A percentile compares a stretch with the other conserved stretches of the same genome.
These are phyloP conservation scores for Drosophila seguyi DNA, from an alignment of 1,140 invertebrate species.

Conservation along the genomic window DNA sequence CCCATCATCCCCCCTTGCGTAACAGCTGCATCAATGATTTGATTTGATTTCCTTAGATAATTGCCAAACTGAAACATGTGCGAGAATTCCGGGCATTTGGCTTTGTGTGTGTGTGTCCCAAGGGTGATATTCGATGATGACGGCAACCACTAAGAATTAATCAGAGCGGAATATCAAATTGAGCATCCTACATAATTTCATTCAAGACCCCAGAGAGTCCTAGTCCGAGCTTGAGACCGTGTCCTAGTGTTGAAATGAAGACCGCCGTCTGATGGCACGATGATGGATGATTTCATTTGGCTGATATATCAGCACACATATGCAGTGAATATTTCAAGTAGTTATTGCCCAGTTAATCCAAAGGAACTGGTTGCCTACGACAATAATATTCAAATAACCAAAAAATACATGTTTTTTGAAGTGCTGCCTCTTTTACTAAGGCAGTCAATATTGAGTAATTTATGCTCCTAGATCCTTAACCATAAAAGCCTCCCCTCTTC, in stretches of 20 bases:
- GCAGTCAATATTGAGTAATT: neutral
- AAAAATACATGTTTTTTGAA: neutral
- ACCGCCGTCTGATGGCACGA: conserved; percentile 20
- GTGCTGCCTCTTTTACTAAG: neutral
- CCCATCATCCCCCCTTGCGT: conserved; percentile 17
- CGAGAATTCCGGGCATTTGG: conserved; percentile 44
- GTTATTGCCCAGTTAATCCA: conserved; percentile 1
- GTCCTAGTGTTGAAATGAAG: conserved; percentile 45
- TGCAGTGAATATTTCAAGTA: conserved; percentile 6
- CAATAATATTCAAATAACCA: neutral
- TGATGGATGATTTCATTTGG: conserved; percentile 35
- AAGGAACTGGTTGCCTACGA: neutral
- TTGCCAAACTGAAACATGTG: conserved; percentile 66
- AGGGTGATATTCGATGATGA: conserved; percentile 50
- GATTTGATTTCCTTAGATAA: conserved; percentile 69
- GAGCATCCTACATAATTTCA: conserved; percentile 53
- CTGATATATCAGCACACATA: conserved; percentile 6
- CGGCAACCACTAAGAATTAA: conserved; percentile 55
- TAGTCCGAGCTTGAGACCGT: neutral
- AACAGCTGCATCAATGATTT: conserved; percentile 68
- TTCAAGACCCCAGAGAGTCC: conserved; percentile 34
- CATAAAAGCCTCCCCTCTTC: neutral
- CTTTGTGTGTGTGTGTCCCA: conserved; percentile 17
- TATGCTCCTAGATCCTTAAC: too few relatives aligned
- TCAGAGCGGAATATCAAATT: conserved; percentile 52